phyloP scores from a whole-genome alignment of 2,113 vertebrate genomes.

The Gopherus flavomarginatus region DNA sequence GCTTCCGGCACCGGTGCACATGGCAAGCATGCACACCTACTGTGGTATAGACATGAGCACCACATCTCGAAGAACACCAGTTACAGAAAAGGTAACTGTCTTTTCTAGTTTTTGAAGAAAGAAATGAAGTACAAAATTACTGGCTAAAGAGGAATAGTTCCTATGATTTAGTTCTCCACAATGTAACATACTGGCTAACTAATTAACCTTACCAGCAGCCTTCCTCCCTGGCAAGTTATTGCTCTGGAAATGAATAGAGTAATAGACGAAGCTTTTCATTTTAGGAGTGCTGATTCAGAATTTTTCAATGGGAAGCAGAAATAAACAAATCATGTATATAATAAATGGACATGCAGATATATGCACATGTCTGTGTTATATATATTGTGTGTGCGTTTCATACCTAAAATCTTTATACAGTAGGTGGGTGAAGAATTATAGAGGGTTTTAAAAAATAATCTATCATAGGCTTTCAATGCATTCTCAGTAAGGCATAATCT shows the following conservation, averaged over 20 bases:
- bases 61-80: no score
- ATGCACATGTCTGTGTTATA: not conserved
- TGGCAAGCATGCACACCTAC: no score
- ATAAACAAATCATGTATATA: conserved; percentile 7
- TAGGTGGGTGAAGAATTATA: conserved; percentile 2
- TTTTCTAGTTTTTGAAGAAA: conserved; percentile 11
- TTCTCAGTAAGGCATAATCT: not conserved
- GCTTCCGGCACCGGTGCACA: no score
- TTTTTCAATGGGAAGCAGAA: conserved; percentile 20
- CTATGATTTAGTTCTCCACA: conserved; percentile 28
- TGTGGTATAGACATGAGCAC: no score
- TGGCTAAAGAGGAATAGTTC: not conserved
- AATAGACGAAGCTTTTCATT: conserved; percentile 2
- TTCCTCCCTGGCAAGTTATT: not conserved
- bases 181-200: not conserved
- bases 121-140: not conserved
- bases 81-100: no score
- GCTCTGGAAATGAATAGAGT: conserved; percentile 29
- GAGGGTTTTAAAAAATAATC: conserved; percentile 1
- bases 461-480: not conserved
- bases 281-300: conserved; percentile 6
- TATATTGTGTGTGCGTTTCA: not conserved
- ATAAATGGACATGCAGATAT: not conserved
- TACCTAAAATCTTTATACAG: not conserved
- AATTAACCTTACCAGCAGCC: conserved; percentile 31